Conservation (phyloP, 2,888 invertebrate genomes). For the Cerceris rybyensis region DNA sequence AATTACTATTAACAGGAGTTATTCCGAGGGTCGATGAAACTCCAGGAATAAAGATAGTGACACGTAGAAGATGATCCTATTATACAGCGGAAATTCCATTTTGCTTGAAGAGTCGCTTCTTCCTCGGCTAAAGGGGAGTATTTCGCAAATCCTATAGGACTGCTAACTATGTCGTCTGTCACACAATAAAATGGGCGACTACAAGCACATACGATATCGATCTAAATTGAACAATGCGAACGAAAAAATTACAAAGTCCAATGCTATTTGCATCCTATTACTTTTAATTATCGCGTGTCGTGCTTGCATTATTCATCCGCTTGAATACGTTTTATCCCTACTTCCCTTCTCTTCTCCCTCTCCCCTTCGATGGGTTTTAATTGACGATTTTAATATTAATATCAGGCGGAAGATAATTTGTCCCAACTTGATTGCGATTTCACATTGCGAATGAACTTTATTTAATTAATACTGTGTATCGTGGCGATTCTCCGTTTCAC, state of each 20-base stretch:
- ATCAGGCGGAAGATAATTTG: background rate
- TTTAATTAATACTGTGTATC: background rate
- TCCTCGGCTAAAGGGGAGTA: slow-evolving; percentile 8
- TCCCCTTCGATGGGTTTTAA: background rate
- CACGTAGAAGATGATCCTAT: slow-evolving; percentile 34
- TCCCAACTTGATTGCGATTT: background rate
- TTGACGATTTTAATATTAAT: background rate
- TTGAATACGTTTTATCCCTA: background rate
- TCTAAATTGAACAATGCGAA: too few species aligned
- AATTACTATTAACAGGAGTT: slow-evolving; percentile 2
- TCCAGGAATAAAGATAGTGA: slow-evolving; percentile 31
- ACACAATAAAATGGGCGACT: background rate
- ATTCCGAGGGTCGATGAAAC: background rate
- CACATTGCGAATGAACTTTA: background rate
- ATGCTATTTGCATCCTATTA: slow-evolving; percentile 33
- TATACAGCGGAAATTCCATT: slow-evolving; percentile 12
- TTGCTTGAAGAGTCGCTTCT: slow-evolving; percentile 11
- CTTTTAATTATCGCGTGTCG: slow-evolving; percentile 27
- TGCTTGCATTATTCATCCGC: slow-evolving; percentile 2
- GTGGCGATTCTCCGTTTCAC: too few species aligned
- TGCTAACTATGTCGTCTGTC: background rate
- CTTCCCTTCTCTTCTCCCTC: background rate
- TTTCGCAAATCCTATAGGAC: background rate
- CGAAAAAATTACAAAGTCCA: background rate
- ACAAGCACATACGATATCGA: background rate